Evolutionary conservation across 2,888 invertebrate genomes (phyloP).

Genomic region (Leucophenga maculata): DNA sequence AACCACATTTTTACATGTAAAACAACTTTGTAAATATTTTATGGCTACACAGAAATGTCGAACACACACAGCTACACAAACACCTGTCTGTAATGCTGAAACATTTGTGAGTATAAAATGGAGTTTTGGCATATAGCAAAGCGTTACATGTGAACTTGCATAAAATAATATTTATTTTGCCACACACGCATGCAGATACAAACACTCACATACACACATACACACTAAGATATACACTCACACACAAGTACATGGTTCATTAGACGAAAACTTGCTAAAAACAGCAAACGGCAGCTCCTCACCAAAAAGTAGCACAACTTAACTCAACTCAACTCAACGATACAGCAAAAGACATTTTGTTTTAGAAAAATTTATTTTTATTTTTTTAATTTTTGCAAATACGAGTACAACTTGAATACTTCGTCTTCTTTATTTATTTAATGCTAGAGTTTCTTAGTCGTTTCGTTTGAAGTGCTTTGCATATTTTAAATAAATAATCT

Average conservation of each 20-base stretch:
- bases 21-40: conserved; percentile 22
- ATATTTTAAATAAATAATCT: conserved; percentile 41
- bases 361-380: too few relatives aligned
- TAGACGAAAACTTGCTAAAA: conserved; percentile 1
- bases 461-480: conserved; percentile 41
- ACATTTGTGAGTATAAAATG: background rate
- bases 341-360: background rate
- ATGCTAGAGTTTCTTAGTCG: conserved; percentile 34
- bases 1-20: conserved; percentile 33
- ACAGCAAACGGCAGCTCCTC: background rate
- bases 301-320: background rate
- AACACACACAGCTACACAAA: background rate
- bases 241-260: conserved; percentile 2
- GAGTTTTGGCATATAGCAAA: background rate
- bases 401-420: conserved; percentile 16
- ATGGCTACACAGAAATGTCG: conserved; percentile 5
- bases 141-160: conserved; percentile 50
- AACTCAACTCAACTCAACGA: conserved; percentile 1
- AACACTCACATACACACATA: conserved; percentile 17
- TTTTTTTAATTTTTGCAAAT: conserved; percentile 16
- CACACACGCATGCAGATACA: conserved; percentile 28
- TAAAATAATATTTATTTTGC: conserved; percentile 60
- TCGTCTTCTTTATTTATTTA: conserved; percentile 37
- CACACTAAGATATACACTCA: background rate
- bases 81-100: background rate